Evolutionary conservation across 2,113 vertebrate species (phyloP), one percentile per base, ranked within the genome.

Genomic region (Eupsittula cactorum): DNA sequence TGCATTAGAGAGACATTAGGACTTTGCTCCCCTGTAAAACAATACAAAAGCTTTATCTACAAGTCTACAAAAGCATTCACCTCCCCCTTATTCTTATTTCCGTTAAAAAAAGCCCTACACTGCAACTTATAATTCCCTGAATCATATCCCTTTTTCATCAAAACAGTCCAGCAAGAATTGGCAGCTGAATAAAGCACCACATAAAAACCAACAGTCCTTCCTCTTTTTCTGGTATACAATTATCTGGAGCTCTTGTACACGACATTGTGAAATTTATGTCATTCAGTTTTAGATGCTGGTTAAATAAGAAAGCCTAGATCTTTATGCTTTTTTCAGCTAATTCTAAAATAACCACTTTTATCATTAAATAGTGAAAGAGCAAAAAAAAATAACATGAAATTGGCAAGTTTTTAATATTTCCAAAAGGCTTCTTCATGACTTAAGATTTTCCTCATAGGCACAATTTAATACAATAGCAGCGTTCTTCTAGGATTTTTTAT

Each of bases 1-100:
- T 99, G 99, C 99, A 99, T 99, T 97, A 99, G 92, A 52, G 99
- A 99, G 9, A 99, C 99, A 8, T 99, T 99, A 44, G 99, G 99
- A 95, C 99, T 99, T 92, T 99, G 99, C 73, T 99, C 99, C 59
- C 99, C 99, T 99, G 84, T 13, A 95, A 93, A 81, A 95, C 88
- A 46, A 49, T 25, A 59, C 25, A 57, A 9, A 69, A 86, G 13
- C 46, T 91, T 94, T 27, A 87, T 41, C 7, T 89, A 23, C 5
- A 83, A 79, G 13, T 76, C 92, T 25, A 65, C 25, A 55, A 35
- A 92, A 60, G n/a, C 5, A 7, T 16, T 73, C 25, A 59, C 29
- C 57, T 13, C 1, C 9, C 10, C 7, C 2, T 12, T 20, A n/a
- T 86, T 92, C 77, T 67, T 42, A 71, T 10, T 71, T 57, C 25